Percentiles rank a stretch among this genome's conserved stretches.
phyloP scores from a whole-genome alignment of 2,888 invertebrate species.

The Patella caerulea region DNA sequence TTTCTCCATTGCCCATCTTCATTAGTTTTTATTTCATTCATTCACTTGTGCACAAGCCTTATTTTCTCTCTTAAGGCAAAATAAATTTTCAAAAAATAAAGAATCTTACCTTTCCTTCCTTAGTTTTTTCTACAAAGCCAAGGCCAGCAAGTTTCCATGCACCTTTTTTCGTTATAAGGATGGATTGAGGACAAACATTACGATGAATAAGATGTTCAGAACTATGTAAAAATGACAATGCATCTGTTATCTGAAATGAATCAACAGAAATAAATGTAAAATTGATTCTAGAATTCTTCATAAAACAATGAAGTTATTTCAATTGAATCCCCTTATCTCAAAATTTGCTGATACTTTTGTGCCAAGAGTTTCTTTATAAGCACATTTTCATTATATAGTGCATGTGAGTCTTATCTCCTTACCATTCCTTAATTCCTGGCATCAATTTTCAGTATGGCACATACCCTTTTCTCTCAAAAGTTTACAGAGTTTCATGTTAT shows the following conservation, averaged over 20 bases:
- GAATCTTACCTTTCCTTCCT: conserved; percentile 64
- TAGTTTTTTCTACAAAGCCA: conserved; percentile 86
- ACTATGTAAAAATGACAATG: conserved; percentile 91
- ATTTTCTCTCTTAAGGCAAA: no score
- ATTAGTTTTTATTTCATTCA: no score
- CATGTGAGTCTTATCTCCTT: no score
- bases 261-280: neutral
- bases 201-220: conserved; percentile 89
- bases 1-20: no score
- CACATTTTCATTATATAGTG: no score
- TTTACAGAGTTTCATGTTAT: no score
- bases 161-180: conserved; percentile 91
- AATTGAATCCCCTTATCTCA: neutral
- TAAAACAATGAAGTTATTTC: neutral
- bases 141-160: conserved; percentile 97
- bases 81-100: no score
- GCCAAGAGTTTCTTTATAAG: neutral
- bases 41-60: no score
- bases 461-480: no score
- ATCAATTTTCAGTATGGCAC: no score
- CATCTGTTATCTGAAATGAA: conserved; percentile 88
- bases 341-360: neutral
- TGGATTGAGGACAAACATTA: conserved; percentile 93
- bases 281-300: neutral
- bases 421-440: no score